These are phyloP conservation scores for Ranitomeya imitator DNA, from an alignment of 2,113 vertebrate species.

Conservation along the genomic window DNA sequence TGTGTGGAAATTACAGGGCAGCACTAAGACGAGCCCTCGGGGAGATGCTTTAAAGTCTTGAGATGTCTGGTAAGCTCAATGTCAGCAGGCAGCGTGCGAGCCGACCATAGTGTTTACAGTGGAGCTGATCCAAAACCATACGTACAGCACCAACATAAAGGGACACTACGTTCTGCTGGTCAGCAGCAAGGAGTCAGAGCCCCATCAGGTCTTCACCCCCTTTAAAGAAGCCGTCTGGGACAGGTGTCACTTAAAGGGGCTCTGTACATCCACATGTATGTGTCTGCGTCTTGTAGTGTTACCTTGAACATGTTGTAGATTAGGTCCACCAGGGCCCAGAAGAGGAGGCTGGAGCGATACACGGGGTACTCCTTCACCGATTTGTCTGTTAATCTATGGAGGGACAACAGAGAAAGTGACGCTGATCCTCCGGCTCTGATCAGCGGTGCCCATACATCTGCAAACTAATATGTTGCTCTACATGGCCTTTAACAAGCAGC, in stretches of 20 bases:
- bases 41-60: neutral
- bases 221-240: too few relatives aligned
- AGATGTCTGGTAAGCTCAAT: conserved; percentile 6
- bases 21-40: neutral
- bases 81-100: neutral
- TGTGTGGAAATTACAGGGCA: too few relatives aligned
- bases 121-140: too few relatives aligned
- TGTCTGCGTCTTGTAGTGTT: conserved; percentile 48
- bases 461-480: neutral
- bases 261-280: neutral
- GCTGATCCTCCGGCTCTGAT: neutral
- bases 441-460: neutral
- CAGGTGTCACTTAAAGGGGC: neutral
- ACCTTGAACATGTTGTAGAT: conserved; percentile 98
- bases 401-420: neutral
- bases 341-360: conserved; percentile 94
- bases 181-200: too few relatives aligned
- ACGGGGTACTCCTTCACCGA: conserved; percentile 88
- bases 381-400: conserved; percentile 88
- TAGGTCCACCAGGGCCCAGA: conserved; percentile 96
- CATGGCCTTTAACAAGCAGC: neutral
- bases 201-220: too few relatives aligned
- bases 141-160: too few relatives aligned
- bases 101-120: too few relatives aligned
- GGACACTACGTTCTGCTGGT: too few relatives aligned